phyloP scores from a whole-genome alignment of 2,113 vertebrate genomes.

The Hippolais icterina region DNA sequence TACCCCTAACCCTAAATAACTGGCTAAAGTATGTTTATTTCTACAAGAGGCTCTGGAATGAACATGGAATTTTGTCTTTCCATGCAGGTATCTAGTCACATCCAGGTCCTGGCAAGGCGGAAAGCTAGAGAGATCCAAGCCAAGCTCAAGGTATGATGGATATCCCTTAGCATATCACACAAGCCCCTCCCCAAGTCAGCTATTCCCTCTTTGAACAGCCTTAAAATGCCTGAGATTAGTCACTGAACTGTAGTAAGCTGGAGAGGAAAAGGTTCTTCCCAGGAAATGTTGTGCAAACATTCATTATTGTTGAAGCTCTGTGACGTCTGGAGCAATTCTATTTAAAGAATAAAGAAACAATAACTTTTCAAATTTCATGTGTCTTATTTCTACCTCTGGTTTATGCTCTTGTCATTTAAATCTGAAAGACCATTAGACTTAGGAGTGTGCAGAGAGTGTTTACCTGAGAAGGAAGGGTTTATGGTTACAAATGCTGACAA shows the following conservation, averaged over 20 bases:
- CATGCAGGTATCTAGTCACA: conserved; percentile 93
- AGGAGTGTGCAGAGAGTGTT: not conserved
- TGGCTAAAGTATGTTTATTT: not conserved
- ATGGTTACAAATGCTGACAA: not conserved
- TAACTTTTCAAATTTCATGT: not conserved
- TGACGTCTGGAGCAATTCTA: not conserved
- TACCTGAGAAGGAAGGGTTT: not conserved
- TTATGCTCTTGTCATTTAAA: not conserved
- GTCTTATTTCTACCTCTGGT: not conserved
- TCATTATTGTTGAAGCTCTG: conserved; percentile 8
- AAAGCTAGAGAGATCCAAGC: conserved; percentile 98
- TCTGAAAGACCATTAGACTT: not conserved
- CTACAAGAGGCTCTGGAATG: not conserved
- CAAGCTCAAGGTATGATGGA: conserved; percentile 91
- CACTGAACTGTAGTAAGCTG: not conserved
- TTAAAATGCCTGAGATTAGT: not conserved
- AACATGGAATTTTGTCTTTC: conserved; percentile 22
- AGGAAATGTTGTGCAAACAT: conserved; percentile 7
- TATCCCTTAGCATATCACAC: not conserved
- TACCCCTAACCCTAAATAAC: not conserved
- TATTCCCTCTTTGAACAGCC: not conserved
- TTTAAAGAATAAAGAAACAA: conserved; percentile 39
- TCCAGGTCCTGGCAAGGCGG: conserved; percentile 93
- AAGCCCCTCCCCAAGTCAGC: not conserved
- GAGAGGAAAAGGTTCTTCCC: conserved; percentile 16